Evolutionary conservation across 2,888 invertebrate genomes (phyloP).

Genomic region (Dynastes grantii): DNA sequence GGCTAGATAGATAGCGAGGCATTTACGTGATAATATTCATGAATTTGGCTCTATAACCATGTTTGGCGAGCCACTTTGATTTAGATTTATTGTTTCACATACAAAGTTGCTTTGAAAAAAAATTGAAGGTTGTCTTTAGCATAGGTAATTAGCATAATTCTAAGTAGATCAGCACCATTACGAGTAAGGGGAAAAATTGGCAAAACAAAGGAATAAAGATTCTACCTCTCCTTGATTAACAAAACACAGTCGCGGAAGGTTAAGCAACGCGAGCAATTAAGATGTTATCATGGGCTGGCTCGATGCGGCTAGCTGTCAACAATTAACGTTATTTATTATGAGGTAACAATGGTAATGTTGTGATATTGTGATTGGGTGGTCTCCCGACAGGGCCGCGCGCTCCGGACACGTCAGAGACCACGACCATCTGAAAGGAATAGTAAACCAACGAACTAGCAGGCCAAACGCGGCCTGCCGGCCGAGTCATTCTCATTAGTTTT

Average conservation of each 20-base stretch:
- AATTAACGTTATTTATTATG: constrained; percentile 72
- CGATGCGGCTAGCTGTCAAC: constrained; percentile 71
- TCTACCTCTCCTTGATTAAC: constrained; percentile 42
- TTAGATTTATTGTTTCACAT: too few relatives aligned
- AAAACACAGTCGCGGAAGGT: constrained; percentile 65
- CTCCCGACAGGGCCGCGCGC: constrained; percentile 54
- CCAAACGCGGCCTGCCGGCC: constrained; percentile 52
- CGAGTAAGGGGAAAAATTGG: not conserved
- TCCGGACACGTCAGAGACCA: constrained; percentile 12
- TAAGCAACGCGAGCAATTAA: constrained; percentile 69
- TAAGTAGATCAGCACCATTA: not conserved
- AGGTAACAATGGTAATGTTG: constrained; percentile 71
- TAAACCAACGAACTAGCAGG: not conserved
- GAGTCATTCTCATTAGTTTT: constrained; percentile 70
- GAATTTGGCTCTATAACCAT: too few relatives aligned
- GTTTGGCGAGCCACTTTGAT: too few relatives aligned
- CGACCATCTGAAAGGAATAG: constrained; percentile 14
- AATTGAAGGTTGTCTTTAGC: too few relatives aligned
- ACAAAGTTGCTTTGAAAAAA: too few relatives aligned
- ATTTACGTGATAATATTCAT: too few relatives aligned
- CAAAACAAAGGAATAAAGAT: constrained; percentile 14
- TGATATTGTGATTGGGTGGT: constrained; percentile 71
- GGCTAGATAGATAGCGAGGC: too few relatives aligned
- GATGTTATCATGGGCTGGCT: constrained; percentile 69
- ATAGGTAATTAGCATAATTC: not conserved